Conservation (phyloP, 2,888 invertebrate species). For the Drosophila maculinotata region DNA sequence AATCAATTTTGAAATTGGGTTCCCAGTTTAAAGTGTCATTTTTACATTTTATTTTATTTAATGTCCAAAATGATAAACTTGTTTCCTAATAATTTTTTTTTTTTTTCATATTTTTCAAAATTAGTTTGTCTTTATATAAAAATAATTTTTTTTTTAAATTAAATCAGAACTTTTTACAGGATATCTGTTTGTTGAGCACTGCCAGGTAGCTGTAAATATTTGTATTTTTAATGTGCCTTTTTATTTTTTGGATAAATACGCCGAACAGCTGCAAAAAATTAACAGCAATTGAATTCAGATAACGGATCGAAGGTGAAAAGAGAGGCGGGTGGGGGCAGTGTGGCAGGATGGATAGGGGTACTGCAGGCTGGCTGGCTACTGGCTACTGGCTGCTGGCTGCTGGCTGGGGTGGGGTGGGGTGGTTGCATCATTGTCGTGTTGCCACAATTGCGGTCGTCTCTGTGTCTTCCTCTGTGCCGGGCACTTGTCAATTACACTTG, state of each 20-base stretch:
- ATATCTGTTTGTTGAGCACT: constrained; percentile 1
- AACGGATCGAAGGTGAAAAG: constrained; percentile 1
- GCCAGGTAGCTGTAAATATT: not conserved
- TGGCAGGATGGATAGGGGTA: not conserved
- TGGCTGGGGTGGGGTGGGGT: no score
- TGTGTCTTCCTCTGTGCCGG: constrained; percentile 18
- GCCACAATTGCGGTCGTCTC: constrained; percentile 33
- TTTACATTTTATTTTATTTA: no score
- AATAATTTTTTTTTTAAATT: no score
- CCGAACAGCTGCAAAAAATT: constrained; percentile 44
- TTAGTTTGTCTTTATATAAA: no score
- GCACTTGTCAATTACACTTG: constrained; percentile 57
- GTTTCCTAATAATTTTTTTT: no score
- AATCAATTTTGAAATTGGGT: no score
- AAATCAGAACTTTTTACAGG: no score
- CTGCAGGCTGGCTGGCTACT: not conserved
- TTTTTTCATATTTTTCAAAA: no score
- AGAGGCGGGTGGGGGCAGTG: not conserved
- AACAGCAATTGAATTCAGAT: constrained; percentile 34
- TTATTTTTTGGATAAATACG: constrained; percentile 8
- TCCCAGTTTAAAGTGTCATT: no score
- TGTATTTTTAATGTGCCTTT: not conserved
- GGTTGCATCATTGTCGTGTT: constrained; percentile 15
- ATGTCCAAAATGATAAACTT: no score
- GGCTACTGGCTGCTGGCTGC: no score